Evolutionary conservation across 2,113 vertebrate genomes (phyloP), one percentile per base, ranked within the genome.

Genomic region (Anolis sagrei): DNA sequence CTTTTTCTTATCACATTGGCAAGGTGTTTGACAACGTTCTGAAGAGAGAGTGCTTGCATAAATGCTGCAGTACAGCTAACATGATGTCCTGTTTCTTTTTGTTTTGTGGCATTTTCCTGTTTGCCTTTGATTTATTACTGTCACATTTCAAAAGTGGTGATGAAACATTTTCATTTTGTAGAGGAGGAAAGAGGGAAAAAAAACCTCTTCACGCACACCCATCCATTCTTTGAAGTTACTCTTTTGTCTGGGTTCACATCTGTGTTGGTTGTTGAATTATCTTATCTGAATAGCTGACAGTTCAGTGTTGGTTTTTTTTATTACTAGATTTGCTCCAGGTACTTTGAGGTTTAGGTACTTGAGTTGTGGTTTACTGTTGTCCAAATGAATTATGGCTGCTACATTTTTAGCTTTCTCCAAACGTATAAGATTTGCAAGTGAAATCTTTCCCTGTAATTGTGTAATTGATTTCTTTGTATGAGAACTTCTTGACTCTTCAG

Each of bases 121-220:
- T 68, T n/a, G 8, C 6, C 0, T 61, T 80, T 36, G 18, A 29
- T 49, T 1, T 9, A 2, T 77, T 80, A 10, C n/a, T 10, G 44
- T 32, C 11, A 13, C 48, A 3, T 81, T 86, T 16, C 32, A 61
- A n/a, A 7, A 36, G 25, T 29, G 1, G 64, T 74, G 25, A 73
- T 86, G 61, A 85, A 92, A 79, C 4, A 0, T 23, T 49, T 80
- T 68, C 34, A 66, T 32, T 85, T 83, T 85, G 1, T 75, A 16
- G 11, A 58, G 0, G 72, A 0, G 1, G 48, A 29, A 70, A 88
- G 29, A 27, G 25, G 54, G 39, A 5, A 5, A 44, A 29, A 19
- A 83, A 83, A 80, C 21, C 36, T 4, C 61, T 68, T 25, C 27
- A 1, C 49, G 14, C 48, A 4, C 2, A 25, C 44, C 4, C 32